phyloP scores from a whole-genome alignment of 2,888 invertebrate genomes.

The Oxyteleia sp. region DNA sequence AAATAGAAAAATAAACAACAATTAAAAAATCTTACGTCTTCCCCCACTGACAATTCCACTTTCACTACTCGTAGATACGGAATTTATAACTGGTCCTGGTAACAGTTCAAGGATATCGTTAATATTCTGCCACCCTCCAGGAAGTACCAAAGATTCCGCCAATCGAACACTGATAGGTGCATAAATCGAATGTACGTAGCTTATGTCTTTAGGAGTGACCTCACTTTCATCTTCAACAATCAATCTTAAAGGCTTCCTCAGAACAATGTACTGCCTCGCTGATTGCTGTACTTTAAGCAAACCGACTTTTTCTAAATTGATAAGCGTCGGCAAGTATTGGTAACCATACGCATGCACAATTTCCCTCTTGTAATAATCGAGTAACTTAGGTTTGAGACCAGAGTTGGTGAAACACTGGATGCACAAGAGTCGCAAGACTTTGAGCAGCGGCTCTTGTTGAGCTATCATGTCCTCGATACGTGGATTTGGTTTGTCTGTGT shows the following conservation, averaged over 20 bases:
- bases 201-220: conserved; percentile 94
- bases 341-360: conserved; percentile 95
- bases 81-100: conserved; percentile 91
- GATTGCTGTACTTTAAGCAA: conserved; percentile 93
- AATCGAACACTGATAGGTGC: conserved; percentile 97
- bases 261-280: conserved; percentile 91
- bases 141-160: conserved; percentile 93
- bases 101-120: conserved; percentile 94
- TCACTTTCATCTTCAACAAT: conserved; percentile 96
- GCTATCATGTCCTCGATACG: conserved; percentile 98
- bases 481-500: conserved; percentile 95
- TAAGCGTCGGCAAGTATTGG: conserved; percentile 93
- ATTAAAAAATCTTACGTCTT: conserved; percentile 57
- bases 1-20: too few species aligned
- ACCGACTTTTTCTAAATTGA: conserved; percentile 95
- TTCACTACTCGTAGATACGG: conserved; percentile 71
- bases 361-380: conserved; percentile 92
- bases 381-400: conserved; percentile 96
- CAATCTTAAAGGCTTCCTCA: conserved; percentile 93
- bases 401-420: conserved; percentile 97
- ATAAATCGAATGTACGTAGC: conserved; percentile 97
- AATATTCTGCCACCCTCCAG: conserved; percentile 93
- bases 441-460: conserved; percentile 93
- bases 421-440: conserved; percentile 96
- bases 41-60: conserved; percentile 78